Percentiles rank a stretch among this genome's conserved stretches.
Evolutionary conservation across 1,140 invertebrate species (phyloP).

Genomic region (Meloidogyne floridensis): DNA sequence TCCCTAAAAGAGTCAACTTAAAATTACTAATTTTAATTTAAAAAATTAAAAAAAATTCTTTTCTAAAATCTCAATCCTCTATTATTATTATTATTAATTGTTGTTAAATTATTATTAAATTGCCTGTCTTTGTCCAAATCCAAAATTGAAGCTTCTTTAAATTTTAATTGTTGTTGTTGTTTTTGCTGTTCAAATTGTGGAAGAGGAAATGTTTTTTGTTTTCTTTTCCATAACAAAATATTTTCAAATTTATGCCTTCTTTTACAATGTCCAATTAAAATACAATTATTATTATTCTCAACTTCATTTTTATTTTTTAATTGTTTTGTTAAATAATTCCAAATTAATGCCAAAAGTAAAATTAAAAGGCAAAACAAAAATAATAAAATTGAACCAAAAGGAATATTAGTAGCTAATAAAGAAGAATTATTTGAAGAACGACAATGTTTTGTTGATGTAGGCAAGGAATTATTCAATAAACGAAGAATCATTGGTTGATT

Average conservation of each 20-base stretch:
- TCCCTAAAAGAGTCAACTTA: too few relatives aligned
- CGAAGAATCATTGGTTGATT: constrained; percentile 5
- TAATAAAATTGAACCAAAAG: constrained; percentile 7
- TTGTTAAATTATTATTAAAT: neutral
- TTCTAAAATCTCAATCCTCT: neutral
- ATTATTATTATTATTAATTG: neutral
- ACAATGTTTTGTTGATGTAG: neutral
- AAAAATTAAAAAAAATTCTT: neutral
- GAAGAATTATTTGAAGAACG: neutral
- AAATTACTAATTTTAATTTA: too few relatives aligned
- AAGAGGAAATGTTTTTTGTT: neutral
- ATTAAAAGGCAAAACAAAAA: constrained; percentile 2
- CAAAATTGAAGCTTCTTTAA: neutral
- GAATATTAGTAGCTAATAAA: neutral
- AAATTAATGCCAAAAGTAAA: constrained; percentile 1
- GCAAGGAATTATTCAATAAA: neutral
- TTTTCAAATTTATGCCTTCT: neutral
- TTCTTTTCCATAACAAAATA: neutral
- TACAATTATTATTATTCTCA: neutral
- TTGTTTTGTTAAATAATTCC: neutral
- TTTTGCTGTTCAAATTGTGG: neutral
- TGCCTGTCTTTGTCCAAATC: neutral
- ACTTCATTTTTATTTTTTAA: neutral
- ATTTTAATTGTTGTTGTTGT: neutral
- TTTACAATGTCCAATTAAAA: neutral